These are phyloP conservation scores for Nothoprocta perdicaria DNA, from an alignment of 2,113 vertebrate genomes.

Conservation along the genomic window DNA sequence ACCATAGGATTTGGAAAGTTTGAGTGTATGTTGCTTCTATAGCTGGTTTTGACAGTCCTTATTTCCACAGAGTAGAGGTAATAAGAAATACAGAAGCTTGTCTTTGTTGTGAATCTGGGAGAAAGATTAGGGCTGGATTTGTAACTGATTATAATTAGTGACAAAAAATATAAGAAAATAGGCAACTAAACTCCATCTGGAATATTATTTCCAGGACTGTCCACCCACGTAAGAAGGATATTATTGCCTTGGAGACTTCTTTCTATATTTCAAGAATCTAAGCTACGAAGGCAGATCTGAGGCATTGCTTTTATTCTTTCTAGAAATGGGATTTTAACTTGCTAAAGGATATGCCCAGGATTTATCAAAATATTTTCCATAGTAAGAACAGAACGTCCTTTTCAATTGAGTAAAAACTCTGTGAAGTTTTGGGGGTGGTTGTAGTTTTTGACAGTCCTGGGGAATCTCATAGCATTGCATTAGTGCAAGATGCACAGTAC, in stretches of 20 bases:
- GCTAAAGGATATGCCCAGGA: neutral
- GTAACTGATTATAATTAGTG: constrained; percentile 24
- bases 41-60: neutral
- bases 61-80: neutral
- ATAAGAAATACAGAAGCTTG: neutral
- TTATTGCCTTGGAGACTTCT: constrained; percentile 41
- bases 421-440: neutral
- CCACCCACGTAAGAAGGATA: constrained; percentile 22
- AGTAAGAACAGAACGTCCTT: neutral
- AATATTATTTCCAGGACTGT: constrained; percentile 53
- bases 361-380: neutral
- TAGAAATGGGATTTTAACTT: neutral
- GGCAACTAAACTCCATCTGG: constrained; percentile 19
- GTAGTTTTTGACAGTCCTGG: neutral
- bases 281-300: constrained; percentile 18
- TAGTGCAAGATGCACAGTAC: accelerated
- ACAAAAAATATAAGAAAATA: constrained; percentile 33
- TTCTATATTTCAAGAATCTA: constrained; percentile 16
- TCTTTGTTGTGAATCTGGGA: neutral
- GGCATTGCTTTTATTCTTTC: neutral
- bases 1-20: neutral
- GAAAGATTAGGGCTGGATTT: constrained; percentile 32
- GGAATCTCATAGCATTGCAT: neutral
- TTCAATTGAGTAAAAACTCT: neutral
- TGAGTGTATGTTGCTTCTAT: neutral